Base-by-base conservation (phyloP, 2,797 vertebrate species). In the Pogonophryne albipinna region DNA sequence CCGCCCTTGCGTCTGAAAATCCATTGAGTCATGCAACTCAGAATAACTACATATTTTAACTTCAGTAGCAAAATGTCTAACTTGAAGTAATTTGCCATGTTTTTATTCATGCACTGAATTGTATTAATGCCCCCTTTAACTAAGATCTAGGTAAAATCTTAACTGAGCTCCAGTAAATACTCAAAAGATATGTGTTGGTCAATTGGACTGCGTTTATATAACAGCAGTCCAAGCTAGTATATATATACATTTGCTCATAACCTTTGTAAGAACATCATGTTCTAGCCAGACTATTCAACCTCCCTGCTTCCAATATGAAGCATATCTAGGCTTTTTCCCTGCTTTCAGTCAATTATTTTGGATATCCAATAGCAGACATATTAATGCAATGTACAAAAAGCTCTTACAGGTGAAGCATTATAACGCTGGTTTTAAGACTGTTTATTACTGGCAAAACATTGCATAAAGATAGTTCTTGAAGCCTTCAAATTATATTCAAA, bases 31-130 rank as follows among this genome's bases (percentile, higher is more conserved):
- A 52, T 16, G 17, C 66, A 46, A 47, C 46, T 53, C 41, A 66
- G 55, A 78, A 52, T 46, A 66, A 57, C 51, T 50, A 46, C 57
- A 58, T 19, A 31, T 58, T 67, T 78, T 14, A 14, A 45, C 10
- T 49, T 0, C 0, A 34, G 14, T 23, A 31, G 7, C 55, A 56
- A 69, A 8, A 50, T n/a, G 45, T 68, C 67, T n/a, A 41, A 44
- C 17, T 76, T 44, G 8, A 23, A 31, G 34, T 38, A 41, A 76
- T 53, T 58, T 41, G 41, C 52, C 38, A 27, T 20, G 19, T 23
- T 57, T 0, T 6, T 57, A 34, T 63, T 12, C 20, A 47, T 31
- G 41, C 14, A 0, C 38, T 6, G 34, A 23, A 15, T 51, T 51
- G 41, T 11, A 50, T 51, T 14, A 23, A 31, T n/a, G 34, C 38